Evolutionary conservation across 2,797 vertebrate species (phyloP).

Genomic region (Ctenopoma kingsleyae): DNA sequence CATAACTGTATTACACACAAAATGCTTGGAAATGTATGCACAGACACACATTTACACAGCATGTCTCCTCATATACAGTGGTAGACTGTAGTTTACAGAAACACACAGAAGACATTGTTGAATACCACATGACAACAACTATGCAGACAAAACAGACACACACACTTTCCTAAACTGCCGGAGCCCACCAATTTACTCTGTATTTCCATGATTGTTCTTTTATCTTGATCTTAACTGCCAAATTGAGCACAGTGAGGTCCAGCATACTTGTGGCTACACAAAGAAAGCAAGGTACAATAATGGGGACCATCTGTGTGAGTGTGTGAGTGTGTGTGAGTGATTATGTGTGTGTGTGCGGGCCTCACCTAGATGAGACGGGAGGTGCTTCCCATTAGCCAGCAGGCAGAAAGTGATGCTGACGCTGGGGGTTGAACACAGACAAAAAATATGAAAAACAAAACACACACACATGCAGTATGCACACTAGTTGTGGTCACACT

Average conservation of each 20-base stretch:
- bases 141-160: constrained; percentile 46
- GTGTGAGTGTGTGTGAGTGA: constrained; percentile 29
- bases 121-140: constrained; percentile 39
- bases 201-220: constrained; percentile 74
- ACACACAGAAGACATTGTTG: constrained; percentile 14
- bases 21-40: neutral
- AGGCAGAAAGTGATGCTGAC: constrained; percentile 93
- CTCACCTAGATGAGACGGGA: constrained; percentile 90
- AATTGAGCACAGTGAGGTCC: constrained; percentile 74
- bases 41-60: neutral
- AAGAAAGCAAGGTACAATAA: constrained; percentile 75
- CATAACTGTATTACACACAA: constrained; percentile 8
- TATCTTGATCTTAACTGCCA: constrained; percentile 74
- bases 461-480: neutral
- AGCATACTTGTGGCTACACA: constrained; percentile 75
- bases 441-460: constrained; percentile 4
- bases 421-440: constrained; percentile 74
- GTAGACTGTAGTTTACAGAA: constrained; percentile 14
- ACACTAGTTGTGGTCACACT: constrained; percentile 15
- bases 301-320: constrained; percentile 71
- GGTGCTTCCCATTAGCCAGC: constrained; percentile 90
- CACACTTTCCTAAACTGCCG: constrained; percentile 49
- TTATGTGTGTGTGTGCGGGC: constrained; percentile 41
- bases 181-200: constrained; percentile 55
- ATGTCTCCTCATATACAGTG: constrained; percentile 1